A percentile compares a stretch with the other conserved stretches of the same genome.
These are phyloP conservation scores for Mus spretus DNA, from an alignment of 2,797 vertebrate genomes.

Conservation along the genomic window DNA sequence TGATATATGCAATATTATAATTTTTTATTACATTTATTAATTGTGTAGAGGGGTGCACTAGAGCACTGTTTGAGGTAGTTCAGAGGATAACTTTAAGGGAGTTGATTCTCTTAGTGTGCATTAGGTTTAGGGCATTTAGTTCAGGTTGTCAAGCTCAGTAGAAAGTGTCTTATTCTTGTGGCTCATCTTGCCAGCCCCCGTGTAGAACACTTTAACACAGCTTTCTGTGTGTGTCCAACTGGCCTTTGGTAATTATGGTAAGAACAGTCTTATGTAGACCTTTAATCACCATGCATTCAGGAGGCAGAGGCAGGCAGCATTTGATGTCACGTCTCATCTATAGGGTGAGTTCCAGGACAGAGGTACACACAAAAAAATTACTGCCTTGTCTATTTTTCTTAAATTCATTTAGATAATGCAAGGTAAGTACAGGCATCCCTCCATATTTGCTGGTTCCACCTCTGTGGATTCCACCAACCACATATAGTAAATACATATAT, in stretches of 20 bases:
- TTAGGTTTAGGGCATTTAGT: background rate
- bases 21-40: background rate
- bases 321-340: background rate
- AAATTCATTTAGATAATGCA: constrained; percentile 17
- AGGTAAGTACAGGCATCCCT: background rate
- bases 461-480: background rate
- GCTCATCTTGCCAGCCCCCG: background rate
- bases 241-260: constrained; percentile 29
- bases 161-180: background rate
- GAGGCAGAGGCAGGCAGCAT: background rate
- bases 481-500: background rate
- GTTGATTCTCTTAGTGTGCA: background rate
- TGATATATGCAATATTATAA: background rate
- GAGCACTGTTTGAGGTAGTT: background rate
- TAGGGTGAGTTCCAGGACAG: background rate
- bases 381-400: background rate
- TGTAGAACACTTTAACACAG: background rate
- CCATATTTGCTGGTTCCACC: background rate
- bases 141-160: background rate
- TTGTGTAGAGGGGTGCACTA: background rate
- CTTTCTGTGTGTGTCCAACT: background rate
- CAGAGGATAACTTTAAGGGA: background rate
- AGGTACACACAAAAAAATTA: background rate
- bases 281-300: background rate
- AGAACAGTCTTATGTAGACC: background rate